Percentiles rank a stretch among this genome's conserved stretches.
phyloP scores from a whole-genome alignment of 1,140 invertebrate genomes.

The Elymnias hypermnestra region DNA sequence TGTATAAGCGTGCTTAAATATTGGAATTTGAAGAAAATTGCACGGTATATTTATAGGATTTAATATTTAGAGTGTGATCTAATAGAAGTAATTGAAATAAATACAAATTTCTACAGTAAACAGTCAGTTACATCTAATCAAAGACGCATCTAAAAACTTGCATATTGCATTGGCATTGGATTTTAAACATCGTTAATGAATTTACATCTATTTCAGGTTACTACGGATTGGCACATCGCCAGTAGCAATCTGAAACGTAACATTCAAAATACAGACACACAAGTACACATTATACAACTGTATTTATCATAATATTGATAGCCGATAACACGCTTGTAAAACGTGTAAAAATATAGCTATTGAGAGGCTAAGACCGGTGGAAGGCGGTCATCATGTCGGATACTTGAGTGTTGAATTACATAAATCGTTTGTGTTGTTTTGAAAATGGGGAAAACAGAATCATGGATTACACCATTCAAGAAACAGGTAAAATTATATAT shows the following conservation, averaged over 20 bases:
- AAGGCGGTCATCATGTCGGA: not conserved
- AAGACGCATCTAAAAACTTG: no score
- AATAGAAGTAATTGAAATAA: no score
- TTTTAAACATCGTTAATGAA: not conserved
- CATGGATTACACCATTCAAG: constrained; percentile 43
- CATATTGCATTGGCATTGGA: no score
- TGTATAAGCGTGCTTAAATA: no score
- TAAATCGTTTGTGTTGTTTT: not conserved
- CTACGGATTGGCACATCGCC: not conserved
- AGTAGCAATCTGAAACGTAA: not conserved
- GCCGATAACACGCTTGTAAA: not conserved
- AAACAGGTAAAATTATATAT: constrained; percentile 32
- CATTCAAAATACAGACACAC: not conserved
- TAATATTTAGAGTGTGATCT: no score
- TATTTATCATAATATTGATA: constrained; percentile 2
- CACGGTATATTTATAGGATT: no score
- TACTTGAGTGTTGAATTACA: not conserved
- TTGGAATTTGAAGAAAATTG: no score
- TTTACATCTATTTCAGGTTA: not conserved
- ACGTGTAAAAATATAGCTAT: not conserved
- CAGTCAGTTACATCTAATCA: no score
- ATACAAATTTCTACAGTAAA: no score
- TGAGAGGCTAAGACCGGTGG: not conserved
- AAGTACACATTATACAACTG: not conserved
- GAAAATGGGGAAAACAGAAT: constrained; percentile 1